Percentiles rank a stretch among this genome's conserved stretches.
Evolutionary conservation across 2,888 invertebrate genomes (phyloP).

Genomic region (Chloromyia formosa): DNA sequence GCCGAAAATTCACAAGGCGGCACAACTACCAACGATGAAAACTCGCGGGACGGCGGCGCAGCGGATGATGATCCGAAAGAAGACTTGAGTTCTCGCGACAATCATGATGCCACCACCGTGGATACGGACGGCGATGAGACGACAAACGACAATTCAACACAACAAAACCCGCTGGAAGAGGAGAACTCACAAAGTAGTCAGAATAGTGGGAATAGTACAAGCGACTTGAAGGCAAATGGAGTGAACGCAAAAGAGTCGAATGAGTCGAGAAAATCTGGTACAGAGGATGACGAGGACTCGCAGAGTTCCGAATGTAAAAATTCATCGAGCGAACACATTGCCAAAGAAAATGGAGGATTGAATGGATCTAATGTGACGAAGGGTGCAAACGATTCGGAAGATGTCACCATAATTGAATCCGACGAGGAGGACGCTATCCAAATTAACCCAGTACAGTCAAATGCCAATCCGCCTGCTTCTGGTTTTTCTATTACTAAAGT

Average conservation of each 20-base stretch:
- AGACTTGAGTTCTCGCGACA: conserved; percentile 24
- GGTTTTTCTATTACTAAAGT: conserved; percentile 1
- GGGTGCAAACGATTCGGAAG: conserved; percentile 41
- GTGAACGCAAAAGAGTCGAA: not conserved
- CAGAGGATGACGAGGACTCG: conserved; percentile 7
- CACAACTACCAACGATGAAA: conserved; percentile 53
- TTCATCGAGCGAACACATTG: not conserved
- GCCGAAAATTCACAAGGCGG: conserved; percentile 53
- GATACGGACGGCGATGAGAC: conserved; percentile 17
- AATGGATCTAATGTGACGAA: conserved; percentile 25
- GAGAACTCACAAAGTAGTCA: conserved; percentile 52
- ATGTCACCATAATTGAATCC: conserved; percentile 50
- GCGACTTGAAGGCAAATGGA: not conserved
- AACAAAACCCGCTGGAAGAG: conserved; percentile 44
- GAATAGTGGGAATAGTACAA: conserved; percentile 47
- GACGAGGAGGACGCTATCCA: conserved; percentile 48
- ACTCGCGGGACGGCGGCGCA: conserved; percentile 50
- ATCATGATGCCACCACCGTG: not conserved
- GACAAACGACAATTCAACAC: conserved; percentile 30
- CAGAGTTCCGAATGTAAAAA: conserved; percentile 1
- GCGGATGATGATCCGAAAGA: conserved; percentile 52
- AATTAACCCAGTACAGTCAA: not conserved
- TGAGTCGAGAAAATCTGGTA: not conserved
- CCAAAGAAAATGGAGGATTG: conserved; percentile 45
- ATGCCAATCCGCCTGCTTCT: not conserved